Evolutionary conservation across 2,888 invertebrate species (phyloP).

Genomic region (Epinotia ramella): DNA sequence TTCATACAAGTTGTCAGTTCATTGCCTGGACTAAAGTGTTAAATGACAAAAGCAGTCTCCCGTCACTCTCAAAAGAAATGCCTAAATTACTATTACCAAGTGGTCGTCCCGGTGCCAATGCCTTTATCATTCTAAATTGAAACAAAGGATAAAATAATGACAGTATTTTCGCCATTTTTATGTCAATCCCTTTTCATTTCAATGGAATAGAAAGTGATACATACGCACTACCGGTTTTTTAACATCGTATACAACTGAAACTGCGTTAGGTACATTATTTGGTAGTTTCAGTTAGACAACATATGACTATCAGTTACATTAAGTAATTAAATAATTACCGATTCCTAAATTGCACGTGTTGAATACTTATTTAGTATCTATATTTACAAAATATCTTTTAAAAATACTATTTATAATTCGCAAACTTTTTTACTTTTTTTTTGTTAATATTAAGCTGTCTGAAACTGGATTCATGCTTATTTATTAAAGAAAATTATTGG

Average conservation of each 20-base stretch:
- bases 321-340: slow-evolving; percentile 58
- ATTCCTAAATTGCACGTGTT: slow-evolving; percentile 82
- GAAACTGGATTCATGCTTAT: slow-evolving; percentile 63
- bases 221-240: neutral
- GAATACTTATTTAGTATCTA: slow-evolving; percentile 64
- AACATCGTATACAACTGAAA: slow-evolving; percentile 10
- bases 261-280: slow-evolving; percentile 19
- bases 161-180: neutral
- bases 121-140: too few relatives aligned
- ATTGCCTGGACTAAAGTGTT: too few relatives aligned
- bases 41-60: too few relatives aligned
- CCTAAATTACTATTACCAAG: too few relatives aligned
- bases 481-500: slow-evolving; percentile 7
- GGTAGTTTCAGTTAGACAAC: slow-evolving; percentile 55
- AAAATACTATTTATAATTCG: slow-evolving; percentile 80
- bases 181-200: neutral
- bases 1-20: too few relatives aligned
- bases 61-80: too few relatives aligned
- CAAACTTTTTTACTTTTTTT: slow-evolving; percentile 63
- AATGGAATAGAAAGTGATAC: neutral
- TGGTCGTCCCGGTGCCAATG: too few relatives aligned
- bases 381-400: slow-evolving; percentile 83
- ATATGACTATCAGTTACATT: slow-evolving; percentile 72
- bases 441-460: slow-evolving; percentile 60
- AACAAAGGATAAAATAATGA: too few relatives aligned